A percentile compares a stretch with the other conserved stretches of the same genome.
phyloP scores from a whole-genome alignment of 2,888 invertebrate genomes.

The Rhingia campestris region DNA sequence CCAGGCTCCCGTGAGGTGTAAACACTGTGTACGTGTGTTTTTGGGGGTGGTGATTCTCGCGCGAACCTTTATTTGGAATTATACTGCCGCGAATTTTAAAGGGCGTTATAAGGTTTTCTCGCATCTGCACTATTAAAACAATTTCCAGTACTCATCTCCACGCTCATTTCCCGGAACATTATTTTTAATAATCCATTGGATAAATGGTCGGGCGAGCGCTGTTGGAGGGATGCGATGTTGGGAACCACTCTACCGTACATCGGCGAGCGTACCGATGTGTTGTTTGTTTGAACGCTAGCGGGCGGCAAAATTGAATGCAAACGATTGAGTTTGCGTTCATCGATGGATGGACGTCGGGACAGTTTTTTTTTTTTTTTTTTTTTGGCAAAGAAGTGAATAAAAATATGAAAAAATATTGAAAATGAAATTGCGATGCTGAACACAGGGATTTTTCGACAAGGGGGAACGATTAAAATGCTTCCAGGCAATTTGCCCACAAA shows the following conservation, averaged over 20 bases:
- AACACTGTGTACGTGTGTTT: slow-evolving; percentile 45
- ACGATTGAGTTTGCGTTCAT: slow-evolving; percentile 64
- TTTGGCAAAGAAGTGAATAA: slow-evolving; percentile 19
- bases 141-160: slow-evolving; percentile 29
- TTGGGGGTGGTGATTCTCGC: slow-evolving; percentile 46
- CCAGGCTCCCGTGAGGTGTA: slow-evolving; percentile 47
- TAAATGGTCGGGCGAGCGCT: slow-evolving; percentile 23
- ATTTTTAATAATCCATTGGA: slow-evolving; percentile 71
- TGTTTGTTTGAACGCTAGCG: slow-evolving; percentile 61
- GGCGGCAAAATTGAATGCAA: slow-evolving; percentile 71
- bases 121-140: slow-evolving; percentile 64
- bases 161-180: slow-evolving; percentile 44
- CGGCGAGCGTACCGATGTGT: slow-evolving; percentile 16
- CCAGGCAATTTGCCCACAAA: slow-evolving; percentile 71
- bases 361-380: slow-evolving; percentile 8
- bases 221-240: neutral
- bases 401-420: slow-evolving; percentile 43
- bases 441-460: slow-evolving; percentile 32
- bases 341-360: slow-evolving; percentile 20
- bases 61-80: slow-evolving; percentile 59
- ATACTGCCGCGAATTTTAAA: slow-evolving; percentile 55
- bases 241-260: neutral
- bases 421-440: slow-evolving; percentile 21
- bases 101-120: slow-evolving; percentile 61
- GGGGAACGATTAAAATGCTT: slow-evolving; percentile 65